These are phyloP conservation scores for Coendou prehensilis DNA, from an alignment of 2,797 vertebrate genomes.

Conservation along the genomic window DNA sequence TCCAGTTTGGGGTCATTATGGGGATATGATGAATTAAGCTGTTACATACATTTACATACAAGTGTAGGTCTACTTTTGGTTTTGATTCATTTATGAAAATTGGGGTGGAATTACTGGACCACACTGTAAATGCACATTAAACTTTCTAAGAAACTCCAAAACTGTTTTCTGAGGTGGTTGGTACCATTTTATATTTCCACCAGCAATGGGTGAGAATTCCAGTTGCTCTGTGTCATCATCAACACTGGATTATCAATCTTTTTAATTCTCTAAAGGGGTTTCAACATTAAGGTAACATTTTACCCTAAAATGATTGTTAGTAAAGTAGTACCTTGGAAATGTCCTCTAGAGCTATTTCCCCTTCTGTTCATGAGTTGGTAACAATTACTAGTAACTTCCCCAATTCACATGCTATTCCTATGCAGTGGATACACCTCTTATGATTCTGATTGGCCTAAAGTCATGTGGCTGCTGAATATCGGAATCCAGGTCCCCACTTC, in stretches of 20 bases:
- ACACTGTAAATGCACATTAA: not conserved
- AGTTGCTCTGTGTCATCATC: not conserved
- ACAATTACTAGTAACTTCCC: not conserved
- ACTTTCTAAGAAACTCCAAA: conserved; percentile 29
- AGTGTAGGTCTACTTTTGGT: not conserved
- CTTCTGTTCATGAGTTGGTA: not conserved
- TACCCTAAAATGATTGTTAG: not conserved
- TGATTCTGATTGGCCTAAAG: not conserved
- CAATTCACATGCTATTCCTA: not conserved
- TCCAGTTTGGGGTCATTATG: not conserved
- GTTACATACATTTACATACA: conserved; percentile 2
- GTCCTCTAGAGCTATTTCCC: not conserved
- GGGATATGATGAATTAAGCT: not conserved
- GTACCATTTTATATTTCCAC: not conserved
- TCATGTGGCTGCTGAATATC: not conserved
- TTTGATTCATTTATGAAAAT: conserved; percentile 35
- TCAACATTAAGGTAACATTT: conserved; percentile 6
- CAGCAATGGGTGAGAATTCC: not conserved
- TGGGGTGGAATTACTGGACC: not conserved
- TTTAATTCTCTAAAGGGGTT: not conserved
- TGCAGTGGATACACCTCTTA: not conserved
- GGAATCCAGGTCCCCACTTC: not conserved
- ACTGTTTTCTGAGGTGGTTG: not conserved
- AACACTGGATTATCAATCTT: not conserved
- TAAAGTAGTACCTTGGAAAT: not conserved